These are phyloP conservation scores for Pseudochirops cupreus DNA, from an alignment of 2,797 vertebrate species.

Conservation along the genomic window DNA sequence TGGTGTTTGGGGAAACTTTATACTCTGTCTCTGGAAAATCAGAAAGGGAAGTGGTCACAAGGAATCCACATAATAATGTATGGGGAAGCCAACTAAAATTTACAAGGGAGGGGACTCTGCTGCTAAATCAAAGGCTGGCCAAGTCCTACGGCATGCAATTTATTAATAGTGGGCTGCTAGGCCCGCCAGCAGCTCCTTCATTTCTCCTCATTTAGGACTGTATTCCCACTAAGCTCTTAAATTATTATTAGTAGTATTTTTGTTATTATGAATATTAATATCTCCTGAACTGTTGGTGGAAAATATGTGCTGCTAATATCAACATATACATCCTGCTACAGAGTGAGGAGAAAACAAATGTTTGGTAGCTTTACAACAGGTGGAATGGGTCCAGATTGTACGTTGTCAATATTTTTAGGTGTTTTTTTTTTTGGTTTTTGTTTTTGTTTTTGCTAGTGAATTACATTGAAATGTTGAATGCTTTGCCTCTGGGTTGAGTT, in stretches of 20 bases:
- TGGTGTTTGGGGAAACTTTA: constrained; percentile 89
- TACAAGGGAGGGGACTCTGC: constrained; percentile 86
- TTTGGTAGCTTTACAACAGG: constrained; percentile 75
- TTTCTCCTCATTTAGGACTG: constrained; percentile 82
- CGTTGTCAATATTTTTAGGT: constrained; percentile 31
- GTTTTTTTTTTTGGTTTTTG: constrained; percentile 58
- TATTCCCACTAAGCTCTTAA: constrained; percentile 82
- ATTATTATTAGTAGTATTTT: constrained; percentile 67
- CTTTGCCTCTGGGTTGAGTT: constrained; percentile 65
- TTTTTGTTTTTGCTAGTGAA: constrained; percentile 65
- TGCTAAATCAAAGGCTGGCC: constrained; percentile 86
- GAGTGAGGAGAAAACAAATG: constrained; percentile 81
- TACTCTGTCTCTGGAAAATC: constrained; percentile 89
- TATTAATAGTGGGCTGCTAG: constrained; percentile 82
- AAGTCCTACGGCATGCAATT: constrained; percentile 82
- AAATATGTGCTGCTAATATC: constrained; percentile 79
- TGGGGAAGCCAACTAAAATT: constrained; percentile 87
- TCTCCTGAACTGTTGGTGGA: constrained; percentile 70
- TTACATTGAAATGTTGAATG: constrained; percentile 72
- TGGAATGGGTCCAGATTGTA: constrained; percentile 68
- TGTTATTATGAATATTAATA: neutral
- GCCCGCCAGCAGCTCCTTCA: constrained; percentile 82
- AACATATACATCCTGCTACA: constrained; percentile 69
- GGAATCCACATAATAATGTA: constrained; percentile 89
- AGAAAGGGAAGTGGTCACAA: constrained; percentile 90